Evolutionary conservation across 2,888 invertebrate species (phyloP).

Genomic region (Rhaphigaster nebulosa): DNA sequence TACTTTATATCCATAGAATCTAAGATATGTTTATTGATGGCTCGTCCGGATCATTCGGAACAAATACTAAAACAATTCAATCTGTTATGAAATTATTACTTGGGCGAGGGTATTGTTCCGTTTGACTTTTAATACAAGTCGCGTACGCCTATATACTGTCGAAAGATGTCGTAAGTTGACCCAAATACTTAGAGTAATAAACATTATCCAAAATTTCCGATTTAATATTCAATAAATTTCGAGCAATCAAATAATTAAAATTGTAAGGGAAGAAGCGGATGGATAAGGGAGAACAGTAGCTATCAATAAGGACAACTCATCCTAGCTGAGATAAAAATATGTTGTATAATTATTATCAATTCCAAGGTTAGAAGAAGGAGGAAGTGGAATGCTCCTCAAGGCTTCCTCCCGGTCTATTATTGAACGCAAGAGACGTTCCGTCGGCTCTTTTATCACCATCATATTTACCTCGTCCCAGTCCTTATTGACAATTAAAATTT

Average conservation of each 20-base stretch:
- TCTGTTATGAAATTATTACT: no score
- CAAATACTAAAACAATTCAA: no score
- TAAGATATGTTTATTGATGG: not conserved
- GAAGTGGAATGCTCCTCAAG: conserved; percentile 22
- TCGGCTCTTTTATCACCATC: not conserved
- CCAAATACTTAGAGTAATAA: no score
- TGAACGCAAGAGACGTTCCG: conserved; percentile 1
- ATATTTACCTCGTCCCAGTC: not conserved
- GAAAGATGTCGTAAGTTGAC: no score
- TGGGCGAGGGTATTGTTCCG: no score
- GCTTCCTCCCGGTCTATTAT: conserved; percentile 13
- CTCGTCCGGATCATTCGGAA: not conserved
- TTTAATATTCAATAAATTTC: not conserved
- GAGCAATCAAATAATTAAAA: not conserved
- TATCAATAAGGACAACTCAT: conserved; percentile 21
- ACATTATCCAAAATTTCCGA: no score
- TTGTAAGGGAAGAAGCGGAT: not conserved
- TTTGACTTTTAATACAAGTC: no score
- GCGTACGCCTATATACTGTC: no score
- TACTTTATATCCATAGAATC: not conserved
- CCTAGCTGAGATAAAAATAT: not conserved
- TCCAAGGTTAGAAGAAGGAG: conserved; percentile 25
- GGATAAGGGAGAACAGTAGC: not conserved
- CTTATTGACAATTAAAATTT: not conserved
- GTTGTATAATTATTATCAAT: conserved; percentile 41